These are phyloP conservation scores for Minunthozetes semirufus DNA, from an alignment of 2,888 invertebrate species.

Conservation along the genomic window DNA sequence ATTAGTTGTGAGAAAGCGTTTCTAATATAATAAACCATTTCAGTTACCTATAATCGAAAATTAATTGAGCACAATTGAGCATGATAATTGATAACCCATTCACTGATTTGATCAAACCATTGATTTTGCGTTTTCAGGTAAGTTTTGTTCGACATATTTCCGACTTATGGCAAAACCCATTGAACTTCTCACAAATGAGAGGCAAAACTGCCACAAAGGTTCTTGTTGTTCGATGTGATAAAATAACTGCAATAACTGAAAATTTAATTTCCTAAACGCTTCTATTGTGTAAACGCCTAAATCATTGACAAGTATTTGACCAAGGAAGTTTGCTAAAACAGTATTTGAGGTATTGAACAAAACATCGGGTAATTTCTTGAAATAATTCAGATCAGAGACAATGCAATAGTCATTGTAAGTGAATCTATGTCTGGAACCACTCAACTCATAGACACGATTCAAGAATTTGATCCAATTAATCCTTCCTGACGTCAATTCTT, in stretches of 20 bases:
- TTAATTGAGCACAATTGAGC: neutral
- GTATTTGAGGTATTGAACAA: neutral
- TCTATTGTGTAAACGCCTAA: neutral
- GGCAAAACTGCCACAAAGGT: neutral
- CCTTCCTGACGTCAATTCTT: neutral
- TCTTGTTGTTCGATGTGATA: neutral
- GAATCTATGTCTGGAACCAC: neutral
- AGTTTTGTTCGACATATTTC: slow-evolving; percentile 1
- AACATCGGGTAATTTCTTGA: neutral
- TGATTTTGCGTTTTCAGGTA: neutral
- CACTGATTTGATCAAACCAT: neutral
- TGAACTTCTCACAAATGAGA: neutral
- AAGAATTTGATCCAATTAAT: neutral
- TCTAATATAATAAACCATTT: neutral
- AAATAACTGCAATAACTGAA: neutral
- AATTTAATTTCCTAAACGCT: neutral
- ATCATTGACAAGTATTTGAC: neutral
- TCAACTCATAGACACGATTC: neutral
- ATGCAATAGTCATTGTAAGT: neutral
- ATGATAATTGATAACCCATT: neutral
- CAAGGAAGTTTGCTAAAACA: neutral
- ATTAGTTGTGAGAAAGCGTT: neutral
- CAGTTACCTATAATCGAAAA: neutral
- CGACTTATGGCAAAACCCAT: neutral
- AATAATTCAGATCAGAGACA: neutral